Base-by-base conservation (phyloP, 2,113 vertebrate genomes). In the Malurus elegans region DNA sequence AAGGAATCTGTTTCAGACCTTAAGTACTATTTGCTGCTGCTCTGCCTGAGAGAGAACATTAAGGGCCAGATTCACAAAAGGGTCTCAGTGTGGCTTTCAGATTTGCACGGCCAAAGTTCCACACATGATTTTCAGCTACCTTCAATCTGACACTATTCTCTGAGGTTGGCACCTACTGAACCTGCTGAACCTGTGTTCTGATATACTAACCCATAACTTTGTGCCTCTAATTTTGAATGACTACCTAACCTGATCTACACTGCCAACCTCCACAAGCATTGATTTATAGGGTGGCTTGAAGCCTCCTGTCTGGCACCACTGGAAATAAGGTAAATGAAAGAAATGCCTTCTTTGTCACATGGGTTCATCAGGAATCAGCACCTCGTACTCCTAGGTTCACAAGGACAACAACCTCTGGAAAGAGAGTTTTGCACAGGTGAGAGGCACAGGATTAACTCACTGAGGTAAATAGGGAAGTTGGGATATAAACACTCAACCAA, bases 361-460 rank as follows among this genome's bases (percentile, higher is more conserved):
- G 32, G 50, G 56, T 45, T 88, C 11, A 0, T 56, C 44, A 34
- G 54, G 67, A 96, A 86, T 36, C 67, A 66, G 44, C 23, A 86
- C 74, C 74, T 85, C 67, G 31, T 29, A 44, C 14, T 65, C 26
- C 34, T 31, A 50, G 25, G 75, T 69, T 92, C 90, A 78, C 31
- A 79, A 78, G 79, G 90, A 79, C 74, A 74, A 74, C 38, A 23
- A 74, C 23, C 84, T 76, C 54, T 69, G 69, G n/a, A 48, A 76
- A 87, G 50, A 54, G 74, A 90, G 85, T 70, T 88, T 88, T 79
- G 71, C 64, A 88, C 60, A 88, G 71, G 74, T 71, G 90, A 86
- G 79, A 94, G 36, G 31, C 13, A 16, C 1, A 2, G 50, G 71
- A 94, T 86, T 86, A 73, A 80, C 87, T 73, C 62, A 78, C 71